Evolutionary conservation across 2,888 invertebrate species (phyloP), one percentile per base, ranked within the genome.

Genomic region (Drosophila tripunctata): DNA sequence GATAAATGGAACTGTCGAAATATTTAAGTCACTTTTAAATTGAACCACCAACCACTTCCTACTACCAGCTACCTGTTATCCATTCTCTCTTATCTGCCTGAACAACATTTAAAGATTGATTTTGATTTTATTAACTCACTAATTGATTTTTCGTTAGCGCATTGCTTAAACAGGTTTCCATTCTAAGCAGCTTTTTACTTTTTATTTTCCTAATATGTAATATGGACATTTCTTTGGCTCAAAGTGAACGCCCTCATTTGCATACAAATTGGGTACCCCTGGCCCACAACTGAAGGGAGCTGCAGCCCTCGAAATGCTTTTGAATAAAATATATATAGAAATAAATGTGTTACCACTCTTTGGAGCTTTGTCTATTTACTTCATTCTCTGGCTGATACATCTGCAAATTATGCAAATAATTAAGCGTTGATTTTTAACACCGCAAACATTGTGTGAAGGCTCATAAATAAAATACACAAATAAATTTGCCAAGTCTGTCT

Each of bases 381-480:
- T 38, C 27, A 54, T 65, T 78, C 63, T 55, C 56, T 33, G n/a
- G 7, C 61, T 85, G 76, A 87, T 85, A 69, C 76, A 85, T 85
- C 61, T 65, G 60, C 66, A 54, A 87, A 72, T 75, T 86, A 84
- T 86, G 88, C 70, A 84, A 84, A 84, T 86, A 64, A 70, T 65
- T 52, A 63, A 44, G 58, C 47, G 67, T 67, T 72, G 81, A 69
- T 86, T 88, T 75, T 78, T 77, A 62, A 58, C 83, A 63, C 69
- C 66, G 48, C 45, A 52, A 45, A 48, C 52, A 64, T 45, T 71
- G 73, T 67, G 65, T 69, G 63, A 74, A 84, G 81, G 66, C 51
- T 47, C 84, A 80, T 86, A 81, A 81, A 73, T 81, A 66, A 84
- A 71, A 51, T 62, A 67, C 50, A 51, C 50, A 75, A 52, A 58